Conservation (phyloP, 2,113 vertebrate species). For the Saccopteryx leptura region DNA sequence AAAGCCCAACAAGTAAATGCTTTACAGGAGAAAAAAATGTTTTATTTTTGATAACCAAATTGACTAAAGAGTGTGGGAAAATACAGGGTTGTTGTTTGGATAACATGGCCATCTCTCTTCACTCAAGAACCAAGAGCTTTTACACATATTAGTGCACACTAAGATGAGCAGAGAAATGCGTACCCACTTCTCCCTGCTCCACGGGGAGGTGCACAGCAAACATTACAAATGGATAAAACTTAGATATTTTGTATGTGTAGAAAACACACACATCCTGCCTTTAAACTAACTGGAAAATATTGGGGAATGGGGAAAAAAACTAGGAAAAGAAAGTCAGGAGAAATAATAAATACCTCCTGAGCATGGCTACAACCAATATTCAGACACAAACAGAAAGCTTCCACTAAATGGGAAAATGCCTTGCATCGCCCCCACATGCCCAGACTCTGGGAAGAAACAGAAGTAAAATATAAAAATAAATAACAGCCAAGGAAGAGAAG, state of each 20-base stretch:
- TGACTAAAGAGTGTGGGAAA: not conserved
- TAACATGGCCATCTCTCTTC: not conserved
- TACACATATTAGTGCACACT: not conserved
- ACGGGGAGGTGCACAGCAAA: not conserved
- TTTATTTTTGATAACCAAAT: conserved; percentile 66
- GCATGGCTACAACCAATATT: not conserved
- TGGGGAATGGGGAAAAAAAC: not conserved
- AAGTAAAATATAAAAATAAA: conserved; percentile 41
- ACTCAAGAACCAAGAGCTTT: not conserved
- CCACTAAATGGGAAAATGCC: not conserved
- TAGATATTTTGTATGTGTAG: not conserved
- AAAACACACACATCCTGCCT: conserved; percentile 34
- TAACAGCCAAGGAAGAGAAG: not conserved
- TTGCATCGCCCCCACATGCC: not conserved
- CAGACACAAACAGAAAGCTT: not conserved
- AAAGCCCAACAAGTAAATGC: conserved; percentile 54
- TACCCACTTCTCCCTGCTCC: not conserved
- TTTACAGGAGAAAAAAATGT: conserved; percentile 33
- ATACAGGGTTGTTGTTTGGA: not conserved
- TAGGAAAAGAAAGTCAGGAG: not conserved
- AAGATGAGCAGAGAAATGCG: not conserved
- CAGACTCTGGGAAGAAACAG: not conserved
- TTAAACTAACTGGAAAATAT: not conserved
- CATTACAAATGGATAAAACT: not conserved
- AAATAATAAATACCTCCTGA: not conserved